These are phyloP conservation scores for Protophormia terraenovae DNA, from an alignment of 2,888 invertebrate genomes.

Conservation along the genomic window DNA sequence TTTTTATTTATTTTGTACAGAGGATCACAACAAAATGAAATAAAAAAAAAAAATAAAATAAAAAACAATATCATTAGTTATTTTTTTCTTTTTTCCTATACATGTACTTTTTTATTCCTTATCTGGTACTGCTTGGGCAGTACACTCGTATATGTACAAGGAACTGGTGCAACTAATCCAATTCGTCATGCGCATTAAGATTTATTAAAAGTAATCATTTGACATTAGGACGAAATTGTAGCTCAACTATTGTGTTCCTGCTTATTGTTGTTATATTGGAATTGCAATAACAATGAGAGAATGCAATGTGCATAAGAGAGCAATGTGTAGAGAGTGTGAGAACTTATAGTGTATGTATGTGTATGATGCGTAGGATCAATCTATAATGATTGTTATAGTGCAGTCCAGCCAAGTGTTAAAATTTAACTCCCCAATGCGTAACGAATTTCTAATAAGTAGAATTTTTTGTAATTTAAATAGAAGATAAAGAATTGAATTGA, in stretches of 20 bases:
- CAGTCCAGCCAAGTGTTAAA: constrained; percentile 59
- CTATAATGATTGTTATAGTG: not conserved
- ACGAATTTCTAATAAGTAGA: constrained; percentile 71
- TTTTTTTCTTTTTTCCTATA: not conserved
- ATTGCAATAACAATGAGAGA: constrained; percentile 12
- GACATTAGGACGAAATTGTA: constrained; percentile 80
- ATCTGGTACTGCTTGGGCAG: constrained; percentile 21
- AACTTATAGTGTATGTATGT: not conserved
- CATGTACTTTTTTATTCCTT: constrained; percentile 29
- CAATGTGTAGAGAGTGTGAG: constrained; percentile 57
- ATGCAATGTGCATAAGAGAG: not conserved
- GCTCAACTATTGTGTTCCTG: constrained; percentile 74
- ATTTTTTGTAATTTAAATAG: constrained; percentile 10
- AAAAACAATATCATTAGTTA: constrained; percentile 49
- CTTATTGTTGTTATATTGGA: not conserved
- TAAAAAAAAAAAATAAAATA: too few relatives aligned
- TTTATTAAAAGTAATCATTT: constrained; percentile 82
- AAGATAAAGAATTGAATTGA: constrained; percentile 19
- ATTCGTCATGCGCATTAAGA: constrained; percentile 81
- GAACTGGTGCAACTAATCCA: constrained; percentile 74
- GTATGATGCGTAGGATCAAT: constrained; percentile 13
- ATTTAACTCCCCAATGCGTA: constrained; percentile 76
- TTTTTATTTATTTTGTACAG: constrained; percentile 38
- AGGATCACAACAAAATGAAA: constrained; percentile 59
- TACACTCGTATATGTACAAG: constrained; percentile 42